These are phyloP conservation scores for Rhagonycha lutea DNA, from an alignment of 2,888 invertebrate genomes.

Conservation along the genomic window DNA sequence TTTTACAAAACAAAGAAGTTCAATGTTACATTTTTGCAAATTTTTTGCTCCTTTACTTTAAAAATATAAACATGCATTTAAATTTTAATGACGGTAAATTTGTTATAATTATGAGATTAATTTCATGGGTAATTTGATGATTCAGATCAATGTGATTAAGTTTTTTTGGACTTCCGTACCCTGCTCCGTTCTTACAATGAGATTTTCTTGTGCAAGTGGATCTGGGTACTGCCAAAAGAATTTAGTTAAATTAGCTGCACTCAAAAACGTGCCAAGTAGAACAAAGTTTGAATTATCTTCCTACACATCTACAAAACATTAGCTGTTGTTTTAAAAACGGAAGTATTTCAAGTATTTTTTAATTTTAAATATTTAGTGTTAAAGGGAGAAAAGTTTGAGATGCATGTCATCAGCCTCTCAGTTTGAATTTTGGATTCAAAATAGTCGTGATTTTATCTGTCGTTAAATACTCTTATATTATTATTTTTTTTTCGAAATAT, in stretches of 20 bases:
- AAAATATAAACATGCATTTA: not conserved
- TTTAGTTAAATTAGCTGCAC: slow-evolving; percentile 19
- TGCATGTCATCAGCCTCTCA: too few species aligned
- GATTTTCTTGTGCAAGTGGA: not conserved
- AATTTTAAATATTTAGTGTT: not conserved
- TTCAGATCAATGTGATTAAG: not conserved
- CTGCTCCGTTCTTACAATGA: not conserved
- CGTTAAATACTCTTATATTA: too few species aligned
- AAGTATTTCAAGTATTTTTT: not conserved
- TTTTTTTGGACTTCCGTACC: not conserved
- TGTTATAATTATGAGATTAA: not conserved
- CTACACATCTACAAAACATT: not conserved
- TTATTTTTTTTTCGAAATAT: too few species aligned
- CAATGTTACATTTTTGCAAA: not conserved
- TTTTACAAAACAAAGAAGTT: not conserved
- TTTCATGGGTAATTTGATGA: not conserved
- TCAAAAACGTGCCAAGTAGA: slow-evolving; percentile 21
- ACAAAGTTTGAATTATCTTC: slow-evolving; percentile 1
- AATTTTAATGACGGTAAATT: not conserved
- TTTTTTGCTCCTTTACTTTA: not conserved
- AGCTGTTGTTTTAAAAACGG: not conserved
- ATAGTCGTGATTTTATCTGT: too few species aligned
- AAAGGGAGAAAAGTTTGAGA: not conserved
- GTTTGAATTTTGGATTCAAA: too few species aligned
- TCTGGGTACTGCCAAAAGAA: slow-evolving; percentile 16